phyloP scores from a whole-genome alignment of 2,888 invertebrate species.

The Schizaphis graminum region DNA sequence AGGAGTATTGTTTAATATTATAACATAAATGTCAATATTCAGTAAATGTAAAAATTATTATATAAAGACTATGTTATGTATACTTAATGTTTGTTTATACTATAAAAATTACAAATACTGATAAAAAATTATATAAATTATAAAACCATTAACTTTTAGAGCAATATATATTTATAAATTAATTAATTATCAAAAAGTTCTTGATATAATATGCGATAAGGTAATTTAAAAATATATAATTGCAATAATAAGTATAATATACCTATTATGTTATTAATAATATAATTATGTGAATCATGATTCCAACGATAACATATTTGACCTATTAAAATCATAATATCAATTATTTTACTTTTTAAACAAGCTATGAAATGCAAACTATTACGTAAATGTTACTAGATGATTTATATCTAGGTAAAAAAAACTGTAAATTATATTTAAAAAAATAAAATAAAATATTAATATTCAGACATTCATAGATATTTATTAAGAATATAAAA shows the following conservation, averaged over 20 bases:
- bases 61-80: background rate
- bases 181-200: background rate
- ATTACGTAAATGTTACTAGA: background rate
- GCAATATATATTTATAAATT: background rate
- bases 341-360: background rate
- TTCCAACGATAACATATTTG: conserved; percentile 9
- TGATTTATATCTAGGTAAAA: no score
- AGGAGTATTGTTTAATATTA: background rate
- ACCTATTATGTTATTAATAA: background rate
- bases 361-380: background rate
- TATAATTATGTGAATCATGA: background rate
- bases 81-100: background rate
- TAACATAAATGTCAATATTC: background rate
- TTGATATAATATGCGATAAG: background rate
- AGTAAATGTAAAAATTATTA: background rate
- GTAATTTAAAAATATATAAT: background rate
- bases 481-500: background rate
- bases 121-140: background rate
- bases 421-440: no score
- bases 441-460: background rate
- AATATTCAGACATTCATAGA: background rate
- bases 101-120: background rate
- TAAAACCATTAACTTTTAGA: background rate
- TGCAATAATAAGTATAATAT: conserved; percentile 4
- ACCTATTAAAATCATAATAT: conserved; percentile 4